Base-by-base conservation (phyloP, 2,797 vertebrate species). In the Pogoniulus pusillus region DNA sequence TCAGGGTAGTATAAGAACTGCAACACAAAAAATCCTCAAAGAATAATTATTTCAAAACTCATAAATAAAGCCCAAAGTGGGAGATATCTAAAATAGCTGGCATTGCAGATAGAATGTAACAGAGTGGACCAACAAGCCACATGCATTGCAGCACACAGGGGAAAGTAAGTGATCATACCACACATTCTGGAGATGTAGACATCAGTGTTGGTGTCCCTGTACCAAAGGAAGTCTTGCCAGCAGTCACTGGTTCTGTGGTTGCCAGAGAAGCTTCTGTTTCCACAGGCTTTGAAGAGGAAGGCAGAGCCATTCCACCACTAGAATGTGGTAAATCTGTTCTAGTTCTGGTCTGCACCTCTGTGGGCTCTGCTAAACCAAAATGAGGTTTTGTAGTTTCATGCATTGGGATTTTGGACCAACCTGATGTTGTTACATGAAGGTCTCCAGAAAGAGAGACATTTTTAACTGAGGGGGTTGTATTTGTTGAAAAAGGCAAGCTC, bases 161-260 rank as follows among this genome's bases (percentile, higher is more conserved):
- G 11, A n/a, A 92, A 73, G 23, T 45, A 89, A 92, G 8, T 62
- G 55, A 49, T 86, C 95, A 57, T 94, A 97, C 97, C 96, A 91
- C 73, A 77, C 97, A 97, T 65, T 96, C 82, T 5, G 95, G 77
- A 62, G 96, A 47, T 34, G 95, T 54, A 55, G 94, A 60, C 29
- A 85, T 66, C 94, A 95, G 32, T 5, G 93, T 93, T 43, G 91
- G 59, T 27, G 85, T 69, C 94, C 94, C 32, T 5, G 93, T 93
- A 51, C 93, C 95, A 91, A 90, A 96, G 47, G 94, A 96, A 90
- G 90, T 43, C 66, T 94, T 89, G 72, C 96, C 94, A 74, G 82
- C 70, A 34, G 82, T 88, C 3, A n/a, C 49, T 66, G 75, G n/a
- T 75, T 93, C 89, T 73, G 79, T 74, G 82, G 83, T 93, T 71